Evolutionary conservation across 1,140 invertebrate genomes (phyloP), one percentile per base, ranked within the genome.

Genomic region (Euura lappo): DNA sequence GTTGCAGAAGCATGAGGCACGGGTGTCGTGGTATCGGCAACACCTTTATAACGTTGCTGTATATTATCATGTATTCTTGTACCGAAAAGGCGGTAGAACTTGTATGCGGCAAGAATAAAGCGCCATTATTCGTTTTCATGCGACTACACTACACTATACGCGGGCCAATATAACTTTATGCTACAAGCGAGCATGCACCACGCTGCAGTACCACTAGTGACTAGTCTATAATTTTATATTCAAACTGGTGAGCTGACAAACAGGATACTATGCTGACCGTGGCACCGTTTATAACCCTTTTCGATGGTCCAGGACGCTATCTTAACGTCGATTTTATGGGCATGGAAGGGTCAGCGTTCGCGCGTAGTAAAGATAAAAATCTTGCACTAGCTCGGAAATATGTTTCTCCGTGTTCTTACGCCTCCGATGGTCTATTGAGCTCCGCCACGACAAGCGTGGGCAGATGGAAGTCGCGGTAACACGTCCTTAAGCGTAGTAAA

Each of bases 281-380:
- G 13, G 51, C 51, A 60, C 51, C 51, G 51, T 60, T 60, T 60
- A 60, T 60, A 60, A 60, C 51, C 51, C 51, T 60, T 60, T 60
- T 60, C 51, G 51, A 60, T 60, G 51, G 51, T 60, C 51, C 51
- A 60, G 51, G 51, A 60, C 51, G 51, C 51, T 60, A 60, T 60
- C 51, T 60, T 60, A 60, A 60, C 51, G 51, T 60, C 51, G 51
- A 60, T 60, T 60, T 60, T 60, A 60, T 60, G 51, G 51, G 51
- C 51, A 11, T n/a, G 10, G 51, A n/a, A 60, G 51, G 51, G 51
- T 60, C 51, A 60, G 51, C 51, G 51, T 60, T 60, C 51, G 51
- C 51, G 51, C 51, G 51, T 60, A 60, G 51, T 60, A 60, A 60
- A 60, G 51, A 60, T 60, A 60, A 60, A 60, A 60, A 60, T 60